Conservation (phyloP, 2,888 invertebrate species). For the Acronicta psi region DNA sequence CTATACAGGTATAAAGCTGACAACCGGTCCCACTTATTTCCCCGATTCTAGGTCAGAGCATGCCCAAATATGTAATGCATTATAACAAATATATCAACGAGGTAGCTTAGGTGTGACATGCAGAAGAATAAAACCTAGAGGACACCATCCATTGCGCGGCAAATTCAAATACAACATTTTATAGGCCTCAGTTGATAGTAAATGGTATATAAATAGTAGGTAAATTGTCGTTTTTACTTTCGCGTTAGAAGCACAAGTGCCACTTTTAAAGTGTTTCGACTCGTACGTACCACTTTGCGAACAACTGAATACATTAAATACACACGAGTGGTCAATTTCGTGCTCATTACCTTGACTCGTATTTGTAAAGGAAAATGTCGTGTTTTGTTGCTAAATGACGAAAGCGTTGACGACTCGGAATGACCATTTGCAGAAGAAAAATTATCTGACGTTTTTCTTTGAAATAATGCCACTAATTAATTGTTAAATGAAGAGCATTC, state of each 20-base stretch:
- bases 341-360: conserved; percentile 61
- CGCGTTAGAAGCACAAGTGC: conserved; percentile 46
- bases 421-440: conserved; percentile 18
- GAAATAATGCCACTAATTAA: conserved; percentile 1
- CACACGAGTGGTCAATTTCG: conserved; percentile 61
- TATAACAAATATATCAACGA: conserved; percentile 41
- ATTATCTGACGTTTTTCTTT: not conserved
- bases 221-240: conserved; percentile 56
- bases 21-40: conserved; percentile 53
- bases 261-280: conserved; percentile 50
- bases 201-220: conserved; percentile 43
- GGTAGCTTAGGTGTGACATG: conserved; percentile 32
- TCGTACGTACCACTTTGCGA: conserved; percentile 54
- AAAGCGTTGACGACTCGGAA: conserved; percentile 38
- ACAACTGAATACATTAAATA: conserved; percentile 64
- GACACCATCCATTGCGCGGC: conserved; percentile 38
- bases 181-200: conserved; percentile 11
- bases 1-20: conserved; percentile 28
- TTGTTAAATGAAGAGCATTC: conserved; percentile 3
- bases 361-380: conserved; percentile 46
- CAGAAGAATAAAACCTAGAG: conserved; percentile 17
- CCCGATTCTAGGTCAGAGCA: conserved; percentile 53
- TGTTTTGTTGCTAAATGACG: conserved; percentile 43
- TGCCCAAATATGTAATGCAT: conserved; percentile 47
- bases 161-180: conserved; percentile 12